These are phyloP conservation scores for Dryas iulia DNA, from an alignment of 1,140 invertebrate genomes.

Conservation along the genomic window DNA sequence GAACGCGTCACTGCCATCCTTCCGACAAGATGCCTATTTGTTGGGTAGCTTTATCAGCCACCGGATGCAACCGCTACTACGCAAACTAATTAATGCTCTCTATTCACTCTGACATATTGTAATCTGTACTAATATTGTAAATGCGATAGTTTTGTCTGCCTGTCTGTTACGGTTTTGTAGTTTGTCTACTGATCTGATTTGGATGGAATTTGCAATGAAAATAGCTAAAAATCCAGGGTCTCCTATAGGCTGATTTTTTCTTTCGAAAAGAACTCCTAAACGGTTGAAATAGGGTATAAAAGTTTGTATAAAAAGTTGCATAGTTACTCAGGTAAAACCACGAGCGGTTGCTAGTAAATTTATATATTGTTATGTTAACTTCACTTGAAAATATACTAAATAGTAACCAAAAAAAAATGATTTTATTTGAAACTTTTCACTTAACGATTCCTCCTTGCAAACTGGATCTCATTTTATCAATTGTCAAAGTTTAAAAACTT, in stretches of 20 bases:
- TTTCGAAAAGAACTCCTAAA: too few species aligned
- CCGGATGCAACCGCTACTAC: conserved; percentile 27
- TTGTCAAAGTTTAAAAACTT: conserved; percentile 77
- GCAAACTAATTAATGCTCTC: conserved; percentile 36
- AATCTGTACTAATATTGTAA: too few species aligned
- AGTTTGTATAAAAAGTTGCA: too few species aligned
- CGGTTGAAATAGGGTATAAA: too few species aligned
- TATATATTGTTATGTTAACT: not conserved
- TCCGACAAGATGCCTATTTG: conserved; percentile 21
- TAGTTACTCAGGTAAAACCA: too few species aligned
- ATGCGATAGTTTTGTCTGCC: too few species aligned
- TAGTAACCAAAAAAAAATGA: conserved; percentile 30
- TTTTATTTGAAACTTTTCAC: conserved; percentile 56
- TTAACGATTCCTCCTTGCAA: conserved; percentile 63
- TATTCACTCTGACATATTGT: not conserved
- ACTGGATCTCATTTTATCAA: conserved; percentile 72
- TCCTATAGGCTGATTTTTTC: too few species aligned
- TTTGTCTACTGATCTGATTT: too few species aligned
- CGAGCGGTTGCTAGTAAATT: too few species aligned
- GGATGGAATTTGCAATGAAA: too few species aligned
- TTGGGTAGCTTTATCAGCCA: conserved; percentile 24
- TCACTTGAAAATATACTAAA: not conserved
- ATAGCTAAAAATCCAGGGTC: too few species aligned
- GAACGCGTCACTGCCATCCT: conserved; percentile 19
- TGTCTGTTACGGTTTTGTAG: too few species aligned